These are phyloP conservation scores for Zaprionus ornatus DNA, from an alignment of 1,140 invertebrate species.

Conservation along the genomic window DNA sequence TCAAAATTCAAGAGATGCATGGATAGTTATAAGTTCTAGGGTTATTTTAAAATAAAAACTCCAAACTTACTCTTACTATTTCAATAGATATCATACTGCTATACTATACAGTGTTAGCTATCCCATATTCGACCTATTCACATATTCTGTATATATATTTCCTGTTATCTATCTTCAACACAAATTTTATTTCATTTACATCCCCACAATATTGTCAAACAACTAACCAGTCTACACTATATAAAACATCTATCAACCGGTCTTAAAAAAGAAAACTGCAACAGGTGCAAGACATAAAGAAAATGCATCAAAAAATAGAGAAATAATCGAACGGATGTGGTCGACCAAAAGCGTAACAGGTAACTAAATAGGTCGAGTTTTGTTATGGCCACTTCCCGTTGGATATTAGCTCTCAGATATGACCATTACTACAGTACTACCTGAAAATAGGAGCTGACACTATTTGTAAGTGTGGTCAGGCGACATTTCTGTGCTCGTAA, in stretches of 20 bases:
- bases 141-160: not conserved
- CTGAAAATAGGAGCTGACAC: not conserved
- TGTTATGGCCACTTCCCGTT: conserved; percentile 54
- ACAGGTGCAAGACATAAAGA: conserved; percentile 24
- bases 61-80: no score
- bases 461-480: not conserved
- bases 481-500: conserved; percentile 1
- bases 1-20: no score
- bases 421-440: not conserved
- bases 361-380: conserved; percentile 58
- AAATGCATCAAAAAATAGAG: conserved; percentile 12
- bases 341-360: conserved; percentile 50
- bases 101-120: no score
- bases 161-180: not conserved
- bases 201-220: not conserved
- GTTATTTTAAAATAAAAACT: no score
- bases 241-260: not conserved
- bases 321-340: conserved; percentile 36
- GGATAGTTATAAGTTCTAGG: no score
- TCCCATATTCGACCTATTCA: no score
- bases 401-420: conserved; percentile 2
- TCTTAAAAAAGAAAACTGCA: conserved; percentile 3
- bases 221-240: not conserved
- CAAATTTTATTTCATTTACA: not conserved
- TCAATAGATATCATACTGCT: no score